Evolutionary conservation across 2,888 invertebrate genomes (phyloP).

Genomic region (Scelioninae gen. 2): DNA sequence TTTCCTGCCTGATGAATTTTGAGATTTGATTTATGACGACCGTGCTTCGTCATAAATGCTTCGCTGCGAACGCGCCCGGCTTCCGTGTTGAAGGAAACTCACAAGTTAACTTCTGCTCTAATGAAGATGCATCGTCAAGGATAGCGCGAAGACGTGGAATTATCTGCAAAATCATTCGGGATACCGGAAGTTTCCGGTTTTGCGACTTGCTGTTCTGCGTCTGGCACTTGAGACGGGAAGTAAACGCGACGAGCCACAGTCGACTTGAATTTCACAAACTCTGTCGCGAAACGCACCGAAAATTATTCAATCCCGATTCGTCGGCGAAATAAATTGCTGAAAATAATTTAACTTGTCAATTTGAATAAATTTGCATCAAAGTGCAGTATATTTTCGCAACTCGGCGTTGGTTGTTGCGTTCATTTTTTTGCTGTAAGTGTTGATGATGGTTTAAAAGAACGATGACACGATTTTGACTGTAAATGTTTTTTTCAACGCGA

Average conservation of each 20-base stretch:
- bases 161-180: constrained; percentile 55
- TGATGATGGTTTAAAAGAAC: too few relatives aligned
- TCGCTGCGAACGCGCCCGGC: constrained; percentile 31
- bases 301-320: constrained; percentile 46
- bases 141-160: constrained; percentile 53
- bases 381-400: constrained; percentile 10
- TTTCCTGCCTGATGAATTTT: constrained; percentile 67
- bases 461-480: too few relatives aligned
- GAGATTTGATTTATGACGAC: constrained; percentile 69
- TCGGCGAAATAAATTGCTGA: constrained; percentile 29
- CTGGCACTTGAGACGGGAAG: constrained; percentile 40
- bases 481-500: too few relatives aligned
- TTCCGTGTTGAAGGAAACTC: constrained; percentile 52
- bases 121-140: constrained; percentile 56
- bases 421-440: too few relatives aligned
- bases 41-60: constrained; percentile 47
- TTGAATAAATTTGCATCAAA: constrained; percentile 25
- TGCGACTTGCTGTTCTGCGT: constrained; percentile 45
- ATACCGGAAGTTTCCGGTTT: constrained; percentile 57
- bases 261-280: constrained; percentile 41
- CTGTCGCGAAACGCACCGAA: constrained; percentile 33
- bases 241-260: constrained; percentile 36
- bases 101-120: constrained; percentile 55
- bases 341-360: constrained; percentile 37
- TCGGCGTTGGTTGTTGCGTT: too few relatives aligned